Evolutionary conservation across 2,113 vertebrate genomes (phyloP).

Genomic region (Nansenia antarctica): DNA sequence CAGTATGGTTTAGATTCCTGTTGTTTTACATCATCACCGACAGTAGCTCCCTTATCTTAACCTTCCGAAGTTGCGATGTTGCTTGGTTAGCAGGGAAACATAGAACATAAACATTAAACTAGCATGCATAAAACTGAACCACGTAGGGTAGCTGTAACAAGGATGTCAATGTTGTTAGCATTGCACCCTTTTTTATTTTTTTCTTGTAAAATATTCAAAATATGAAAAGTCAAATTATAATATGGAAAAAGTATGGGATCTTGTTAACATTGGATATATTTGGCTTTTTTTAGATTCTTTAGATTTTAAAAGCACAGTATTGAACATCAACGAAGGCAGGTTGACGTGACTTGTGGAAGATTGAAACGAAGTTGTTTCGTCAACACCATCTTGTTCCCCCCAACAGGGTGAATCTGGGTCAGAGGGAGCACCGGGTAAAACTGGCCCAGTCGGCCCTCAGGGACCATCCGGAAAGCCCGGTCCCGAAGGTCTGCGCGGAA

Average conservation of each 20-base stretch:
- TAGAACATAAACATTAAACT: background rate
- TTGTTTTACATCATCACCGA: no score
- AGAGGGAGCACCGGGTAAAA: conserved; percentile 92
- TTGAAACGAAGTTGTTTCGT: background rate
- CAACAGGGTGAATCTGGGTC: conserved; percentile 90
- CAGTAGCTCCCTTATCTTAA: background rate
- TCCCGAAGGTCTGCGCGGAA: conserved; percentile 93
- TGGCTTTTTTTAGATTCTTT: background rate
- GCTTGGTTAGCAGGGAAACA: background rate
- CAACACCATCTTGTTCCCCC: background rate
- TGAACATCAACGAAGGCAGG: background rate
- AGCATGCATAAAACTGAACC: background rate
- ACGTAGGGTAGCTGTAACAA: background rate
- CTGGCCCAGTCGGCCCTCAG: conserved; percentile 93
- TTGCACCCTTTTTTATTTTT: background rate
- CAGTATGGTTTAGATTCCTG: background rate
- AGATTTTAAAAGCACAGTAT: no score
- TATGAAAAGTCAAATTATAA: no score
- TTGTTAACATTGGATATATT: background rate
- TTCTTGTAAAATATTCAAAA: no score
- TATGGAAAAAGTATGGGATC: background rate
- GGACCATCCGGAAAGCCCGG: conserved; percentile 92
- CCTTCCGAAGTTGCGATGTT: background rate
- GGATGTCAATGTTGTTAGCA: background rate
- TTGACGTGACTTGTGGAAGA: background rate